A percentile compares a stretch with the other conserved stretches of the same genome.
Conservation (phyloP, 1,140 invertebrate species). For the Pseudomyrmex sp. region DNA sequence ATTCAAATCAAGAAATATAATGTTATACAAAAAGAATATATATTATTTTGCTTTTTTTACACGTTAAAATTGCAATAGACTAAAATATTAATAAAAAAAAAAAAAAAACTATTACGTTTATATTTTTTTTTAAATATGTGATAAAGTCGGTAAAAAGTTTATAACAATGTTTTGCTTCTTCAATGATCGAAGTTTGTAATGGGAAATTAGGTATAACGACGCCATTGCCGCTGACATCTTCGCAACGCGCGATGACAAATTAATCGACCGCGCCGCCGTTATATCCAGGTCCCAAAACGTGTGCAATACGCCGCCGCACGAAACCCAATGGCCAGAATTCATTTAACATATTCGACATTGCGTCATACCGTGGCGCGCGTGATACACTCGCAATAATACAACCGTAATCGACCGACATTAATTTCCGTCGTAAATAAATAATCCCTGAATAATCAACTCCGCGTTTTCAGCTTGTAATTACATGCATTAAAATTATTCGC, state of each 20-base stretch:
- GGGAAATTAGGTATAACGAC: constrained; percentile 3
- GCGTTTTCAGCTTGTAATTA: constrained; percentile 59
- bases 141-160: not conserved
- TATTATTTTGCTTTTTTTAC: no score
- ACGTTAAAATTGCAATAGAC: no score
- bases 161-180: not conserved
- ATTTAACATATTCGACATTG: constrained; percentile 49
- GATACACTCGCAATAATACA: constrained; percentile 49
- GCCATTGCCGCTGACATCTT: constrained; percentile 33
- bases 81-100: no score
- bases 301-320: not conserved
- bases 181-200: constrained; percentile 1
- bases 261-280: constrained; percentile 32
- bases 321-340: constrained; percentile 39
- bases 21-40: no score
- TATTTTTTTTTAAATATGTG: not conserved
- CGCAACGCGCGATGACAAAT: constrained; percentile 40
- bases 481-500: constrained; percentile 58
- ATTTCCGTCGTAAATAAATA: constrained; percentile 60
- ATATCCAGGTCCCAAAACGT: constrained; percentile 5
- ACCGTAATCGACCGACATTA: constrained; percentile 58
- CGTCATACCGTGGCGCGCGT: constrained; percentile 6
- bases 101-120: no score
- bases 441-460: constrained; percentile 57
- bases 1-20: not conserved